Conservation (phyloP, 2,888 invertebrate species). For the Protonemura montana region DNA sequence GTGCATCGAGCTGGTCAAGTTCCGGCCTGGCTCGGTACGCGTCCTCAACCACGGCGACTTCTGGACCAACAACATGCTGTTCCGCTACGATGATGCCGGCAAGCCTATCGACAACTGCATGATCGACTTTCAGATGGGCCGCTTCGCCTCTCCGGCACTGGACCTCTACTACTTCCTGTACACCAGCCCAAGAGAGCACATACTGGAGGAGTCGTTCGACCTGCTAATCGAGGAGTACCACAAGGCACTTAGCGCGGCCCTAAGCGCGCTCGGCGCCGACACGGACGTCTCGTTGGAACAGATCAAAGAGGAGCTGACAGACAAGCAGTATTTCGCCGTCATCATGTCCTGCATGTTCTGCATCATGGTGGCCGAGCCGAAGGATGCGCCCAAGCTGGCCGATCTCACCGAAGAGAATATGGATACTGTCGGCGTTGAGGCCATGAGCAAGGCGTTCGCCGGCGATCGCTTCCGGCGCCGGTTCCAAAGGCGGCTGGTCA, state of each 20-base stretch:
- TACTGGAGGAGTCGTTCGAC: constrained; percentile 42
- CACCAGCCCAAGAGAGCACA: constrained; percentile 43
- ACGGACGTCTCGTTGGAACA: constrained; percentile 47
- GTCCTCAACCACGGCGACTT: constrained; percentile 50
- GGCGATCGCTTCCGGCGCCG: constrained; percentile 36
- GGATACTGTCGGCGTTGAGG: neutral
- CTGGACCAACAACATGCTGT: constrained; percentile 50
- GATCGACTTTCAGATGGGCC: constrained; percentile 49
- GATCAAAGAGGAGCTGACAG: constrained; percentile 52
- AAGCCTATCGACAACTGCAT: constrained; percentile 43
- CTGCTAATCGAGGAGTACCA: constrained; percentile 48
- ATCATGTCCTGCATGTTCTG: constrained; percentile 50
- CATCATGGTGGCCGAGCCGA: constrained; percentile 50
- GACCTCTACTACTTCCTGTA: constrained; percentile 50
- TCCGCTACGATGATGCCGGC: constrained; percentile 36
- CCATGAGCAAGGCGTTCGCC: constrained; percentile 33
- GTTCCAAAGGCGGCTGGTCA: constrained; percentile 29
- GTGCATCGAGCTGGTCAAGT: constrained; percentile 24
- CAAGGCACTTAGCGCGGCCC: constrained; percentile 34
- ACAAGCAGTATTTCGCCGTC: constrained; percentile 51
- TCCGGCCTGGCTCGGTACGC: constrained; percentile 31
- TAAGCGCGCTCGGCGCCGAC: constrained; percentile 13
- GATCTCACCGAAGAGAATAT: constrained; percentile 38
- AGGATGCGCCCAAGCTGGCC: constrained; percentile 47
- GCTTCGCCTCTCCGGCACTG: constrained; percentile 48